Base-by-base conservation (phyloP, 2,888 invertebrate species). In the Macrosoma leucophasiata region DNA sequence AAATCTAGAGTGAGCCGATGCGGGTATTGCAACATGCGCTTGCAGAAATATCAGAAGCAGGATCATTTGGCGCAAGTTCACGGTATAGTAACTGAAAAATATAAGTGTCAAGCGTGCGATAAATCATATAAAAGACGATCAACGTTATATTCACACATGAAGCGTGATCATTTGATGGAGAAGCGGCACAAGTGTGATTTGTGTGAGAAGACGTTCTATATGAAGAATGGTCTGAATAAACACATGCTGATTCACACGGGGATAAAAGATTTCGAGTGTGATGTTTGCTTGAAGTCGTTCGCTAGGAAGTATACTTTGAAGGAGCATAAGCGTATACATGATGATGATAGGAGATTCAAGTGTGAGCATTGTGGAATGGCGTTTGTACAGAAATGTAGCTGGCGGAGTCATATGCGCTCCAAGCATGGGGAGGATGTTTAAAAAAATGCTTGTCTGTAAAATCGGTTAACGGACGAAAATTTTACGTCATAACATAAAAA, bases 161-260 rank as follows among this genome's bases (percentile, higher is more conserved):
- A 27, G n/a, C 11, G 12, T 17, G 17, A 27, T 17, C 27, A 27
- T 18, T 18, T 27, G 17, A 27, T 27, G 27, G 19, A 18, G 7
- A 9, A 12, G 2, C 13, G 9, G 3, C 27, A 27, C 12, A 27
- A 27, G 4, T 27, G 27, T 10, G 12, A 3, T 3, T 10, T 18
- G 6, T 27, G 27, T 12, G 27, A 17, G 9, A 14, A 11, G 17
- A 11, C n/a, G n/a, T n/a, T n/a, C n/a, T n/a, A n/a, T n/a, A n/a
- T n/a, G n/a, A n/a, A n/a, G n/a, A n/a, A n/a, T n/a, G n/a, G n/a
- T n/a, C n/a, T 75, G 2, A 67, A 72, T 1, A 70, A 72, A n/a
- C 75, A 75, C 29, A 71, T 72, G 75, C 55, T 75, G 0, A 71
- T 66, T 2, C 75, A 75, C 39, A 68, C 65, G n/a, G 75, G 73